Conservation (phyloP, 2,888 invertebrate species). For the Caenorhabditis plicata region DNA sequence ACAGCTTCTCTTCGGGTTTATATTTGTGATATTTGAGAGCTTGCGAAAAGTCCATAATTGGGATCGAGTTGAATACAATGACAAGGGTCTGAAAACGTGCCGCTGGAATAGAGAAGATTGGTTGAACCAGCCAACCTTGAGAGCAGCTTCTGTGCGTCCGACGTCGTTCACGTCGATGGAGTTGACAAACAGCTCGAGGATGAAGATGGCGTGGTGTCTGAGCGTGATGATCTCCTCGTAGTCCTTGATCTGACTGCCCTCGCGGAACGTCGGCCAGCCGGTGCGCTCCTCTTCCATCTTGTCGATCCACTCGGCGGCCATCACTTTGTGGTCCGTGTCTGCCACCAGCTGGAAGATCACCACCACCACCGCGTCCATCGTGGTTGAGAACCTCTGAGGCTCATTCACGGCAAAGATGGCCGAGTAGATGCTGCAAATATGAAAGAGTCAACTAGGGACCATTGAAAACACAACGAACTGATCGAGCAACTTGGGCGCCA, state of each 20-base stretch:
- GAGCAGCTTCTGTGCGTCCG: constrained; percentile 4
- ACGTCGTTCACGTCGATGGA: constrained; percentile 46
- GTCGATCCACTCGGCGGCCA: constrained; percentile 5
- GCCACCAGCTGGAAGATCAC: constrained; percentile 13
- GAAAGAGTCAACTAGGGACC: neutral
- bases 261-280: constrained; percentile 7
- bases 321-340: too few species aligned
- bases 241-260: constrained; percentile 4
- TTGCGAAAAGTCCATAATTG: constrained; percentile 16
- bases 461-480: constrained; percentile 19
- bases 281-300: constrained; percentile 15
- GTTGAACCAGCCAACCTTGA: constrained; percentile 1
- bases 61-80: constrained; percentile 15
- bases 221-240: too few species aligned
- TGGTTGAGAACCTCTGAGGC: constrained; percentile 9
- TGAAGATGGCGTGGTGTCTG: constrained; percentile 33
- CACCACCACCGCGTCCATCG: constrained; percentile 6
- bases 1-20: constrained; percentile 1
- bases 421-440: constrained; percentile 18
- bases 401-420: constrained; percentile 17
- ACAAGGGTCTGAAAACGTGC: constrained; percentile 1
- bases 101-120: neutral
- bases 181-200: constrained; percentile 34
- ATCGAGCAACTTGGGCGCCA: constrained; percentile 38
- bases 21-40: constrained; percentile 10